A percentile compares a stretch with the other conserved stretches of the same genome.
phyloP scores from a whole-genome alignment of 2,113 vertebrate genomes.

The Neolamprologus sp. region DNA sequence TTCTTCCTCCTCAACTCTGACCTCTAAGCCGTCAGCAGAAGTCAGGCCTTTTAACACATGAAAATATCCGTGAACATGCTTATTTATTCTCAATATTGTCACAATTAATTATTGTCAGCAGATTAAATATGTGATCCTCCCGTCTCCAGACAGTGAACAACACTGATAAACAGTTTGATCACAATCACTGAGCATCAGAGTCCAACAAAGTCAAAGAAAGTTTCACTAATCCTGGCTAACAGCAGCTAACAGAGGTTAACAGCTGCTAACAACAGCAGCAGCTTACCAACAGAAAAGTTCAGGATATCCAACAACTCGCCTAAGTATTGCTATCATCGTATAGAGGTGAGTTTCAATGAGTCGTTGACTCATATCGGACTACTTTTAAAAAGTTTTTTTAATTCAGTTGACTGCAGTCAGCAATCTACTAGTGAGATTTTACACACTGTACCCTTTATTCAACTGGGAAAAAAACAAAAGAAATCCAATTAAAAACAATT shows the following conservation, averaged over 20 bases:
- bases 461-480: accelerated
- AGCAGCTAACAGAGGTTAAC: not conserved
- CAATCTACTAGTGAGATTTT: not conserved
- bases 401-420: not conserved
- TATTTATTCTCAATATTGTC: not conserved
- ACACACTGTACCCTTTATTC: not conserved
- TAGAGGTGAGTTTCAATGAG: not conserved
- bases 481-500: not conserved
- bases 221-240: not conserved
- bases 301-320: not conserved
- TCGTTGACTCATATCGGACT: not conserved
- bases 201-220: not conserved
- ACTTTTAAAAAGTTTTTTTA: not conserved
- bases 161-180: not conserved
- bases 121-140: not conserved
- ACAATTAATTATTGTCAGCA: accelerated
- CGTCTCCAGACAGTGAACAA: not conserved
- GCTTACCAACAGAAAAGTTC: not conserved
- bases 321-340: not conserved
- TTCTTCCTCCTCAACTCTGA: not conserved
- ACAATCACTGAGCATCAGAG: not conserved
- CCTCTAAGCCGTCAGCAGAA: not conserved
- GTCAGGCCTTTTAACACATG: not conserved
- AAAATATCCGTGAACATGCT: not conserved
- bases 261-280: not conserved